Evolutionary conservation across 1,140 invertebrate genomes (phyloP).

Genomic region (Dreissena polymorpha): DNA sequence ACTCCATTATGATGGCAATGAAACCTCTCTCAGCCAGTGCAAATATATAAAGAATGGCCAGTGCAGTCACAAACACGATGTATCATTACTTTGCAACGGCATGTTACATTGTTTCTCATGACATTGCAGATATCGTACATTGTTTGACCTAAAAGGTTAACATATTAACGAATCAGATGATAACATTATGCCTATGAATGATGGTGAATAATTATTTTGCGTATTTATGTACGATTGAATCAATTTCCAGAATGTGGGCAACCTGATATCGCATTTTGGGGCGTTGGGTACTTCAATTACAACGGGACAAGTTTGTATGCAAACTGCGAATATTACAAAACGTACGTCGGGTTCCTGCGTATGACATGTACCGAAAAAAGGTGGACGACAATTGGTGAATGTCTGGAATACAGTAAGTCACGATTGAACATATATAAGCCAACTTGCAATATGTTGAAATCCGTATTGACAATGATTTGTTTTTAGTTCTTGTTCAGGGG

Average conservation of each 20-base stretch:
- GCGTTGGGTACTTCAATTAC: slow-evolving; percentile 14
- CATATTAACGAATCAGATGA: too few relatives aligned
- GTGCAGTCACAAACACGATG: background rate
- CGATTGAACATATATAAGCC: too few relatives aligned
- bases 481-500: too few relatives aligned
- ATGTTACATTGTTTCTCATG: background rate
- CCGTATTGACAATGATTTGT: too few relatives aligned
- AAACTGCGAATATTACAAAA: slow-evolving; percentile 1
- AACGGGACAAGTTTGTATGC: slow-evolving; percentile 11
- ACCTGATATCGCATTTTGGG: slow-evolving; percentile 16
- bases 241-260: slow-evolving; percentile 7
- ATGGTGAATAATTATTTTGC: too few relatives aligned
- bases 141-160: too few relatives aligned
- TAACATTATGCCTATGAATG: too few relatives aligned
- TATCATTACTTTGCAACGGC: background rate
- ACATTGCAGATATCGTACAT: too few relatives aligned
- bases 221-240: too few relatives aligned
- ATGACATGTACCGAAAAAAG: slow-evolving; percentile 3
- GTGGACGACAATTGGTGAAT: slow-evolving; percentile 17
- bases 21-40: background rate
- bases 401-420: slow-evolving; percentile 17
- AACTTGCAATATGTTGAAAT: too few relatives aligned
- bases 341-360: slow-evolving; percentile 1
- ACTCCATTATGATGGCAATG: background rate
- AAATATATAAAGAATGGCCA: background rate